phyloP scores from a whole-genome alignment of 2,888 invertebrate genomes.

The Cynaeus angustus region DNA sequence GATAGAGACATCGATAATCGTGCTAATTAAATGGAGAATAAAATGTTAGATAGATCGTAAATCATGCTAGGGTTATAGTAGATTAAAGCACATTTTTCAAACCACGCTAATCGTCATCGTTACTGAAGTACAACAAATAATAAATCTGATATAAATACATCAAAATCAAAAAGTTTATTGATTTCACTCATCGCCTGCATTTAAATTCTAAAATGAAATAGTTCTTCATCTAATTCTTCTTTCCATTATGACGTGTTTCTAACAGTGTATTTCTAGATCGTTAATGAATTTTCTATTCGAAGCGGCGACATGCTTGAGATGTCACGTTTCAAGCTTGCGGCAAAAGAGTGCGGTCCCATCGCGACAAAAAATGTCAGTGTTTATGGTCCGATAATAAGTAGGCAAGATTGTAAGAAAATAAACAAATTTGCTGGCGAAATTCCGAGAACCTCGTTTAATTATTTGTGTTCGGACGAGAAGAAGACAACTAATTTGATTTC shows the following conservation, averaged over 20 bases:
- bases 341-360: conserved; percentile 15
- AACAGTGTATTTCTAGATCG: conserved; percentile 11
- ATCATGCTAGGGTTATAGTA: conserved; percentile 32
- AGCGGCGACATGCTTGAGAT: conserved; percentile 19
- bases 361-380: conserved; percentile 16
- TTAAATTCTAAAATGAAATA: too few species aligned
- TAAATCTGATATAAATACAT: too few species aligned
- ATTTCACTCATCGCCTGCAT: too few species aligned
- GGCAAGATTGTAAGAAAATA: conserved; percentile 17
- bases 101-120: too few species aligned
- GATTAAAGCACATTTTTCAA: background rate
- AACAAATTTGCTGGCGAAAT: conserved; percentile 13
- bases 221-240: too few species aligned
- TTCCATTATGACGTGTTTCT: background rate
- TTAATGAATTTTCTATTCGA: conserved; percentile 24
- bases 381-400: conserved; percentile 29
- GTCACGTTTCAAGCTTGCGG: conserved; percentile 21
- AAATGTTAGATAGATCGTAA: conserved; percentile 31
- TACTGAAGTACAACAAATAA: too few species aligned
- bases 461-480: background rate
- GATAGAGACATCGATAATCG: conserved; percentile 40
- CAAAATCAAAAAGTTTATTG: too few species aligned
- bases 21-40: conserved; percentile 39
- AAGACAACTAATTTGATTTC: conserved; percentile 20
- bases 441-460: conserved; percentile 24